Evolutionary conservation across 1,140 invertebrate species (phyloP), one percentile per base, ranked within the genome.

Genomic region (Danaus plexippus): DNA sequence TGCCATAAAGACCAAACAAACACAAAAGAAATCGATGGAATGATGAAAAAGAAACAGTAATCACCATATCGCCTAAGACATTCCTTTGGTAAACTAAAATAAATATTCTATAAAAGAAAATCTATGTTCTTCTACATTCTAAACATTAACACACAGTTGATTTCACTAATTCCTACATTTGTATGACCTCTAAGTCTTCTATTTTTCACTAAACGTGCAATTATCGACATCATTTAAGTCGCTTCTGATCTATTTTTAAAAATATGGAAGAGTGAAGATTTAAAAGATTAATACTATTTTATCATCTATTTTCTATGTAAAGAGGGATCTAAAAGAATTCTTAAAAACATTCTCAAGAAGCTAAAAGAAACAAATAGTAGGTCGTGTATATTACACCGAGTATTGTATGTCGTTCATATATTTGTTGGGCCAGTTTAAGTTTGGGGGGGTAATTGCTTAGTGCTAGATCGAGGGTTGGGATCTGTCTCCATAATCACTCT

Each of bases 211-310:
- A 87, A 32, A 79, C 81, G 84, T 87, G 84, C 84, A 87, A 66
- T 73, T 56, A 59, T 69, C 57, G 66, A 72, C 67, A 76, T 71
- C 72, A 67, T 66, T 71, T 63, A 66, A 66, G 67, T 70, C 58
- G 64, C 59, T 71, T 54, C 61, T 69, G 52, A 59, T 70, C 70
- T 82, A 77, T 71, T 56, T 71, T 80, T 81, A 64, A 82, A 32
- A 85, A 85, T 73, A 86, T 86, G 83, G 83, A 86, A 86, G 83
- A 86, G 83, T 86, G 83, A 86, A 82, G 75, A 72, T 73, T 74
- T 59, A 66, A 81, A 63, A 75, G 67, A 73, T 48, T 80, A 74
- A 67, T 59, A 72, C 73, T 78, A 83, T 63, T 45, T n/a, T 43
- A 18, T 69, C 52, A 52, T 60, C 67, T 71, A 70, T 63, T n/a